Base-by-base conservation (phyloP, 2,888 invertebrate species). In the Hanleya hanleyi region DNA sequence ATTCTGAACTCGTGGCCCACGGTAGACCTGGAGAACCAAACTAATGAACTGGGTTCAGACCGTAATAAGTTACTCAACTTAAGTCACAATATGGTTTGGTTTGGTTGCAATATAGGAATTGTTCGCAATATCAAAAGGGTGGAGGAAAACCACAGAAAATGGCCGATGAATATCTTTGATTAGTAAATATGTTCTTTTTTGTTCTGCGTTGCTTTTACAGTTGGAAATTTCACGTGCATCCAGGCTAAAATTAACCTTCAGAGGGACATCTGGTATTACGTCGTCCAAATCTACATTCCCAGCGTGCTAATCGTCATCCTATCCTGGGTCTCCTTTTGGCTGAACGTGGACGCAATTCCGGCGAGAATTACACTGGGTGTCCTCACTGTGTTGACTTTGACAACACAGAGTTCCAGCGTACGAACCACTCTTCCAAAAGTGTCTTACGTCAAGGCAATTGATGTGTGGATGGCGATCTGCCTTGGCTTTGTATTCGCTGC, bases 371-470 rank as follows among this genome's bases (percentile, higher is more conserved):
- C 62, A 12, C 36, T 62, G 6, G 62, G 62, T 9, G 62, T 62
- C 6, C 62, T 62, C 32, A 62, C 62, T 7, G 33, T 62, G 9
- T 33, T 62, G 7, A 33, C 62, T 15, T 15, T 62, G 7, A 62
- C 62, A 6, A 62, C 62, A 7, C 33, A 62, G 62, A 62, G 36
- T 33, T 33, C 36, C 32, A 35, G 62, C 22, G 32, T 62, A 6
- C 71, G 81, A n/a, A 62, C 7, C 18, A 62, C 62, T 7, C 62
- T 62, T 32, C 62, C 62, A 12, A 62, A 62, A 32, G 62, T 62
- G 22, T 57, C 57, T 26, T 57, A 57, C 57, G 26, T 57, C 29
- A 57, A 57, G 37, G 71, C 77, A 12, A 69, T 76, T 18, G 78
- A 78, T 65, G 73, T 68, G 29, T 62, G 62, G 62, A 62, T 62